Percentiles rank a stretch among this genome's conserved stretches.
Conservation (phyloP, 2,888 invertebrate genomes). For the Yponomeuta evonymella region DNA sequence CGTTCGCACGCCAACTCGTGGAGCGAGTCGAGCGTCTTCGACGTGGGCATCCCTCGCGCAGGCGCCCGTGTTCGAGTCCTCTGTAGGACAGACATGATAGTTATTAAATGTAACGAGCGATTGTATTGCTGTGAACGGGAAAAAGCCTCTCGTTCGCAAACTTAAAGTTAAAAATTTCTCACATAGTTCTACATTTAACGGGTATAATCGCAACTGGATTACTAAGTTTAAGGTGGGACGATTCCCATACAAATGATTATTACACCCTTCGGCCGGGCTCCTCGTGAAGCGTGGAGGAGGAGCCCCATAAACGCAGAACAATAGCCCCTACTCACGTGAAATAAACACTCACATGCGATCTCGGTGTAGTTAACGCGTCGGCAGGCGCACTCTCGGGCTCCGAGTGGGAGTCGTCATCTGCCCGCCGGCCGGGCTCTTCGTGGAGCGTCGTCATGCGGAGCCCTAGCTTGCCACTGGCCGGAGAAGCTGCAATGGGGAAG, state of each 20-base stretch:
- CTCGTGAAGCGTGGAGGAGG: slow-evolving; percentile 81
- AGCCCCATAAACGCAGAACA: not conserved
- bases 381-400: slow-evolving; percentile 63
- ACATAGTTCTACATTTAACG: too few species aligned
- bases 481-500: slow-evolving; percentile 78
- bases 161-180: too few species aligned
- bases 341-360: slow-evolving; percentile 47
- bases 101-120: too few species aligned
- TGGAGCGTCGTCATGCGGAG: slow-evolving; percentile 94
- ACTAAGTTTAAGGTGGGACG: too few species aligned
- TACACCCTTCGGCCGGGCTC: slow-evolving; percentile 76
- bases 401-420: slow-evolving; percentile 69
- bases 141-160: too few species aligned
- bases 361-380: slow-evolving; percentile 57
- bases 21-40: slow-evolving; percentile 90
- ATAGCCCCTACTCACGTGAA: not conserved
- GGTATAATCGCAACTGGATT: too few species aligned
- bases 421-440: slow-evolving; percentile 82
- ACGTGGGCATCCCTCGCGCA: slow-evolving; percentile 79
- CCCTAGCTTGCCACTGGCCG: slow-evolving; percentile 89
- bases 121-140: too few species aligned
- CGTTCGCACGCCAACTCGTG: slow-evolving; percentile 82
- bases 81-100: slow-evolving; percentile 30
- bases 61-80: slow-evolving; percentile 57
- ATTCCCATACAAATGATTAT: too few species aligned